Percentiles rank a stretch among this genome's conserved stretches.
phyloP scores from a whole-genome alignment of 2,797 vertebrate species.

The Craterocephalus amniculus region DNA sequence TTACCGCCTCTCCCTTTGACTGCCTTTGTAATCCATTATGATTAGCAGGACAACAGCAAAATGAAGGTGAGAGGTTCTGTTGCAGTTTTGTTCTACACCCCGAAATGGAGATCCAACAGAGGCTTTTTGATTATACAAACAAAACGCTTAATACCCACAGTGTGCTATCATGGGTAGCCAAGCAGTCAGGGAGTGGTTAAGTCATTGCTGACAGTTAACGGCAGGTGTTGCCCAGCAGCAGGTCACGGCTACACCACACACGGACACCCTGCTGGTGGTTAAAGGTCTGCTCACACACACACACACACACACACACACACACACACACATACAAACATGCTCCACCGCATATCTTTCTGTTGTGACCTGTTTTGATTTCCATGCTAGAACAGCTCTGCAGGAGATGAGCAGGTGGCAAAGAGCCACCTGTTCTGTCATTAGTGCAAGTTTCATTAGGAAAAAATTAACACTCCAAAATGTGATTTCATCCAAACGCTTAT shows the following conservation, averaged over 20 bases:
- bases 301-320: constrained; percentile 5
- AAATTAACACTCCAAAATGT: constrained; percentile 30
- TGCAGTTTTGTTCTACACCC: constrained; percentile 7
- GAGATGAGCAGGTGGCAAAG: constrained; percentile 23
- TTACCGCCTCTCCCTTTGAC: constrained; percentile 13
- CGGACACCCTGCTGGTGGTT: constrained; percentile 47
- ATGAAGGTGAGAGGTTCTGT: constrained; percentile 4
- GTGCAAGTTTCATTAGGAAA: constrained; percentile 43
- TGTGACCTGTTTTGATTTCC: constrained; percentile 44
- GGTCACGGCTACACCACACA: constrained; percentile 35
- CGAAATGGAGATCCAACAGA: constrained; percentile 4
- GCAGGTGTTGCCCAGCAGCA: constrained; percentile 47
- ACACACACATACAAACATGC: neutral
- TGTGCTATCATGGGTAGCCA: constrained; percentile 45
- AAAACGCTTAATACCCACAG: constrained; percentile 32
- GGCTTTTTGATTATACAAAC: constrained; percentile 32
- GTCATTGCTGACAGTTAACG: constrained; percentile 45
- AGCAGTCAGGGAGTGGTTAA: constrained; percentile 43
- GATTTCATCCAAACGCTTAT: constrained; percentile 23
- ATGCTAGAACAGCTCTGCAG: constrained; percentile 19
- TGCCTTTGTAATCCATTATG: constrained; percentile 14
- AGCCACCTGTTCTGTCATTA: constrained; percentile 23
- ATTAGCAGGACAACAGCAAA: constrained; percentile 22
- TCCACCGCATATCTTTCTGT: constrained; percentile 20
- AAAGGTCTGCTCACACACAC: constrained; percentile 51